Percentiles rank a stretch among this genome's conserved stretches.
Conservation (phyloP, 1,140 invertebrate species). For the Sinonovacula constricta region DNA sequence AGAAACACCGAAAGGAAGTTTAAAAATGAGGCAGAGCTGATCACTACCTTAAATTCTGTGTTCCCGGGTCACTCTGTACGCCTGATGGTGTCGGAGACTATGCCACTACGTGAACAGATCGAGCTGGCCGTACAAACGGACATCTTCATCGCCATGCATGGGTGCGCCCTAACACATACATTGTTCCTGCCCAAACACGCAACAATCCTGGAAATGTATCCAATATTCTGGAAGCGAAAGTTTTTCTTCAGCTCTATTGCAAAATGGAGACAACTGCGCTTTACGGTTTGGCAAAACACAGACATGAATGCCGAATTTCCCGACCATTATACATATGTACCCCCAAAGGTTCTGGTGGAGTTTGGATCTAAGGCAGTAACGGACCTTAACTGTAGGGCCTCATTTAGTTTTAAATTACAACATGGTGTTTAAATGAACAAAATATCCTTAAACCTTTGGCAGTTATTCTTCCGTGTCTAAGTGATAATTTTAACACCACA, state of each 20-base stretch:
- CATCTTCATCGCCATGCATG: slow-evolving; percentile 97
- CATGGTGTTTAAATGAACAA: too few relatives aligned
- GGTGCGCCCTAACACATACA: slow-evolving; percentile 95
- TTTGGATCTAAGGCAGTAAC: too few relatives aligned
- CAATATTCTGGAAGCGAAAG: slow-evolving; percentile 61
- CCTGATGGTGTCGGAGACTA: slow-evolving; percentile 61
- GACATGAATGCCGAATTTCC: slow-evolving; percentile 57
- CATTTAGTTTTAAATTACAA: too few relatives aligned
- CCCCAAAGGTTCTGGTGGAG: too few relatives aligned
- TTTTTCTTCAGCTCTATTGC: slow-evolving; percentile 58
- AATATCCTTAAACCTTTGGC: too few relatives aligned
- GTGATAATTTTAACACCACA: too few relatives aligned
- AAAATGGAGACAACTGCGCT: slow-evolving; percentile 65
- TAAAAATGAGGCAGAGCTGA: slow-evolving; percentile 66
- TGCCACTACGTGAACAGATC: slow-evolving; percentile 64
- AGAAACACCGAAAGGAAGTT: slow-evolving; percentile 63
- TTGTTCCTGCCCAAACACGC: slow-evolving; percentile 97
- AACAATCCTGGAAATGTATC: slow-evolving; percentile 93
- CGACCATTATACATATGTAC: slow-evolving; percentile 57
- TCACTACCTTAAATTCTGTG: slow-evolving; percentile 37
- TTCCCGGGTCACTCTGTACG: slow-evolving; percentile 48
- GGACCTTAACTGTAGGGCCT: too few relatives aligned
- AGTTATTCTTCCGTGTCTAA: too few relatives aligned
- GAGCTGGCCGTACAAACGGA: slow-evolving; percentile 84
- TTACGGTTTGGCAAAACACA: slow-evolving; percentile 64